These are phyloP conservation scores for Mycetomoellerius zeteki DNA, from an alignment of 1,140 invertebrate genomes.

Conservation along the genomic window DNA sequence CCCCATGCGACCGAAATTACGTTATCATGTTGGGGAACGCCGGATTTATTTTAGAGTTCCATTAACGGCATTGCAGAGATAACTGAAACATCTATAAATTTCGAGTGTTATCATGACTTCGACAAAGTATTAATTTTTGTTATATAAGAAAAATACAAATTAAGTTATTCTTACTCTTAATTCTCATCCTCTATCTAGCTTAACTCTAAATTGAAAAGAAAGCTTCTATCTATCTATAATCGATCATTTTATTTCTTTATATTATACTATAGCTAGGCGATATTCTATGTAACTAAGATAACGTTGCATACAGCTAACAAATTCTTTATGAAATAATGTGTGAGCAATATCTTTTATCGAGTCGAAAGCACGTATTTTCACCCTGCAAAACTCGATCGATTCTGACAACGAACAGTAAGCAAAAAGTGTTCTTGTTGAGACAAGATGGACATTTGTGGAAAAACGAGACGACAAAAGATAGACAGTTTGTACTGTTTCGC, in stretches of 20 bases:
- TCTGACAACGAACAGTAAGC: conserved; percentile 18
- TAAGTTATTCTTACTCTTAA: not conserved
- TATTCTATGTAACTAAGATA: conserved; percentile 4
- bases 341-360: not conserved
- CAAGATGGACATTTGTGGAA: conserved; percentile 9
- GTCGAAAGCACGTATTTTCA: not conserved
- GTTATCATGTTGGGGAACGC: conserved; percentile 27
- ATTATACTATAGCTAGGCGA: not conserved
- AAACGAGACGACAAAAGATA: not conserved
- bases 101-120: not conserved
- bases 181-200: not conserved
- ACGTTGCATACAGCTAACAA: conserved; percentile 22
- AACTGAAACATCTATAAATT: conserved; percentile 31
- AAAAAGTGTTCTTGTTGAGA: not conserved
- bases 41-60: conserved; percentile 38
- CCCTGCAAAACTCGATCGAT: not conserved
- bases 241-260: not conserved
- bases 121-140: not conserved
- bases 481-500: conserved; percentile 20
- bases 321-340: conserved; percentile 10
- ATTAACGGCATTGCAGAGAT: not conserved
- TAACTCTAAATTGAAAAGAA: not conserved
- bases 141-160: not conserved
- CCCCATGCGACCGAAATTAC: conserved; percentile 19
- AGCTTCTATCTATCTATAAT: not conserved